Evolutionary conservation across 2,797 vertebrate genomes (phyloP).

Genomic region (Pogonophryne albipinna): DNA sequence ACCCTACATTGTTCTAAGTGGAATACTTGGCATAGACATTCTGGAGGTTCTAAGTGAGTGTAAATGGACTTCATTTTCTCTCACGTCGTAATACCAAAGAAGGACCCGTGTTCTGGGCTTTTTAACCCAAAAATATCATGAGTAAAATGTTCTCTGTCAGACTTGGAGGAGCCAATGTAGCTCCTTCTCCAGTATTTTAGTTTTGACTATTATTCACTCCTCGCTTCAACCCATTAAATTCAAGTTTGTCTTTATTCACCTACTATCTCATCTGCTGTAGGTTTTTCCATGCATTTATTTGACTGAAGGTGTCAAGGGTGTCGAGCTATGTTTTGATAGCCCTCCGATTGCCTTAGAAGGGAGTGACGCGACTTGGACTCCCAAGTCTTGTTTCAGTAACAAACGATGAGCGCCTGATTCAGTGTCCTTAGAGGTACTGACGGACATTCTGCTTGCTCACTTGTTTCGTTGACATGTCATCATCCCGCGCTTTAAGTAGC

Average conservation of each 20-base stretch:
- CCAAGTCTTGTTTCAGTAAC: background rate
- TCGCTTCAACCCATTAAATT: background rate
- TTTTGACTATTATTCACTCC: slow-evolving; percentile 14
- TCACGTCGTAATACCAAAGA: slow-evolving; percentile 13
- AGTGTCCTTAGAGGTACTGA: slow-evolving; percentile 25
- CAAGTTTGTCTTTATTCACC: slow-evolving; percentile 23
- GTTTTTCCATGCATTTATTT: slow-evolving; percentile 49
- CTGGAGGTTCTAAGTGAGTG: slow-evolving; percentile 39
- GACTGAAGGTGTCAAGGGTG: slow-evolving; percentile 12
- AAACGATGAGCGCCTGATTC: slow-evolving; percentile 44
- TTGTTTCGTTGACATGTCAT: slow-evolving; percentile 14
- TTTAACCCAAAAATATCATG: background rate
- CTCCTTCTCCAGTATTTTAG: slow-evolving; percentile 1
- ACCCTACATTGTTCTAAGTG: slow-evolving; percentile 19
- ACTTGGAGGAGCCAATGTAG: slow-evolving; percentile 35
- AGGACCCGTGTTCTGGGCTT: background rate
- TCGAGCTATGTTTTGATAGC: slow-evolving; percentile 49
- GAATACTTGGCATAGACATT: slow-evolving; percentile 17
- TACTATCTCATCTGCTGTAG: slow-evolving; percentile 31
- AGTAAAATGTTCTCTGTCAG: slow-evolving; percentile 19
- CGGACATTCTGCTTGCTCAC: slow-evolving; percentile 33
- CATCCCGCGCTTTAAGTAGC: slow-evolving; percentile 11
- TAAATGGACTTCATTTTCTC: slow-evolving; percentile 41
- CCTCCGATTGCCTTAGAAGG: background rate
- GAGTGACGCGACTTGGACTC: slow-evolving; percentile 24